A percentile compares a stretch with the other conserved stretches of the same genome.
Evolutionary conservation across 2,888 invertebrate species (phyloP).

Genomic region (Allacma fusca): DNA sequence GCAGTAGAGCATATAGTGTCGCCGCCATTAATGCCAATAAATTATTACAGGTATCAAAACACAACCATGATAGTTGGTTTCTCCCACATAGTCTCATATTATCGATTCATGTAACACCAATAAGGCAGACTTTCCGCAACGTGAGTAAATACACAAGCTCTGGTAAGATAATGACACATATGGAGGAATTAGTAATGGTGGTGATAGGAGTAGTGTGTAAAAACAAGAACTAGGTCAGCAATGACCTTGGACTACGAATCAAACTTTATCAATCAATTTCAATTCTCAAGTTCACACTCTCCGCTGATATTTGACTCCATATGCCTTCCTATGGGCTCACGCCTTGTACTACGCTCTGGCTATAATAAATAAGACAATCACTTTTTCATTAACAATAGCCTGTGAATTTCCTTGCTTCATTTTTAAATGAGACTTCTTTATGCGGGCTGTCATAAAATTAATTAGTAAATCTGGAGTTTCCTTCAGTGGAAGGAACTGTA

Average conservation of each 20-base stretch:
- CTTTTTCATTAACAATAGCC: background rate
- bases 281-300: constrained; percentile 6
- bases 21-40: background rate
- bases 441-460: background rate
- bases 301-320: background rate
- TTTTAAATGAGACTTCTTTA: background rate
- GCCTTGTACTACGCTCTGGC: background rate
- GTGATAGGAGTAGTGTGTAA: too few relatives aligned
- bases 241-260: constrained; percentile 4
- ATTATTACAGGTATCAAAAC: constrained; percentile 11
- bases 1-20: background rate
- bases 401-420: background rate
- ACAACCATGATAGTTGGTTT: background rate
- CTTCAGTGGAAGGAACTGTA: background rate
- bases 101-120: too few relatives aligned
- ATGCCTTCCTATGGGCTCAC: too few relatives aligned
- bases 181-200: too few relatives aligned
- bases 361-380: background rate
- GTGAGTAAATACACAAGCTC: too few relatives aligned
- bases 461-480: constrained; percentile 3
- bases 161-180: too few relatives aligned
- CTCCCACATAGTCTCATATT: too few relatives aligned
- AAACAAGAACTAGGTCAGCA: constrained; percentile 1
- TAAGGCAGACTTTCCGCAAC: too few relatives aligned
- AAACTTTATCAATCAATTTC: background rate